Base-by-base conservation (phyloP, 53 echinoderm and acorn worm species). In the Temnopleurus reevesii region DNA sequence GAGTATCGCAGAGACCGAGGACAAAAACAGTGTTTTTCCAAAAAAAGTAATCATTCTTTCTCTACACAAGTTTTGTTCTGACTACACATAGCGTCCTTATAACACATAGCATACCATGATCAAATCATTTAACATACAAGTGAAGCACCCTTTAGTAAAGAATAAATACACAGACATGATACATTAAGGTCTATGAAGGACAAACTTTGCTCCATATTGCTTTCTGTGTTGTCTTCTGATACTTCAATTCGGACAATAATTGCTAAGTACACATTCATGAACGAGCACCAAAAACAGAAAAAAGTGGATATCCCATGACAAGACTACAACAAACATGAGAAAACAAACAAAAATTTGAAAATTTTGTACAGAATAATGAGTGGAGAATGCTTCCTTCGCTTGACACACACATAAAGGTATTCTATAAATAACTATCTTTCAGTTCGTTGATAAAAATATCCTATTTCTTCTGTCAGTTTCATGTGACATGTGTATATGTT, bases 71-170 rank as follows among this genome's bases (percentile, higher is more conserved):
- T 36, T 46, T 81, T 45, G 45, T 51, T 45, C 46, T 46, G 81
- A 81, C 81, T 51, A 45, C 53, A 51, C 26, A 21, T 81, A 2
- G 33, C 13, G 23, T 45, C 44, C 81, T 45, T 81, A 81, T 25
- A 45, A 81, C 81, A 81, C 24, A 81, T 45, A 81, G 81, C 81
- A 81, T 77, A 45, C 12, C 45, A 26, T 45, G 77, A 45, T 49
- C 49, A 51, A 30, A 46, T 49, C 53, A 81, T 26, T 45, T 46
- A 17, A 77, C 77, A 23, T 77, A 77, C 45, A 81, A 81, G 81
- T 81, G 45, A 81, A 81, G 81, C 81, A 81, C 81, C 81, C 81
- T 45, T 81, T 47, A 2, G 46, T 81, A 49, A 55, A 83, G 51
- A 83, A 56, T 55, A 83, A 83, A 54, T 31, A 83, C 54, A 83